Percentiles rank a stretch among this genome's conserved stretches.
phyloP scores from a whole-genome alignment of 1,140 invertebrate species.

The Pinna nobilis region DNA sequence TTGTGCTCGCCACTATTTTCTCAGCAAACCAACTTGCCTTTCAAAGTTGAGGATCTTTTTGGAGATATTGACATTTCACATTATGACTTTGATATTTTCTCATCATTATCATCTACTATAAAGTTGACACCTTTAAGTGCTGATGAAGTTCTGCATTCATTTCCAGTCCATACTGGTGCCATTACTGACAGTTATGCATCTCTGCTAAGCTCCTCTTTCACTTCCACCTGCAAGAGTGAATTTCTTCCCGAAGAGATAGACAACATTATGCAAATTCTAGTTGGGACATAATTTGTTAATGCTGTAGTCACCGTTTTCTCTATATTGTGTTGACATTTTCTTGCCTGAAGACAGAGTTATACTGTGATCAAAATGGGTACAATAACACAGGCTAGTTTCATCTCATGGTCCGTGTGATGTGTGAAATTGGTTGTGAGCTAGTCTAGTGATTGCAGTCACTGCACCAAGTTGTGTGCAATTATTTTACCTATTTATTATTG shows the following conservation, averaged over 20 bases:
- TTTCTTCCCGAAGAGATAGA: slow-evolving; percentile 66
- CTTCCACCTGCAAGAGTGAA: slow-evolving; percentile 59
- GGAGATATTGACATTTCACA: slow-evolving; percentile 72
- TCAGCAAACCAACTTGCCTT: slow-evolving; percentile 7
- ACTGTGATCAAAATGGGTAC: no score
- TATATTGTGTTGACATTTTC: no score
- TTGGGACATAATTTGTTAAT: slow-evolving; percentile 58
- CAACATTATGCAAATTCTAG: slow-evolving; percentile 70
- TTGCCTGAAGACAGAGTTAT: no score
- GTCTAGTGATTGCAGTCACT: no score
- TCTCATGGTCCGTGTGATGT: no score
- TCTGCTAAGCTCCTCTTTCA: slow-evolving; percentile 44
- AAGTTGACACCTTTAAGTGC: slow-evolving; percentile 81
- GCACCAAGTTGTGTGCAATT: no score
- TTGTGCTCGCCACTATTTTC: background rate
- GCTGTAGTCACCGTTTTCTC: no score
- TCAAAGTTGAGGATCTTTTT: slow-evolving; percentile 69
- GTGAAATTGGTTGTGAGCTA: no score
- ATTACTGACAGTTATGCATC: slow-evolving; percentile 45
- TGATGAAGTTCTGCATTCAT: slow-evolving; percentile 81
- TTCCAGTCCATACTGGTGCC: slow-evolving; percentile 54
- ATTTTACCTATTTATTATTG: no score
- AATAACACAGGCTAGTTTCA: no score
- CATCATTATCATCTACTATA: slow-evolving; percentile 77
- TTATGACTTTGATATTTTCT: slow-evolving; percentile 72